Percentiles rank a stretch among this genome's conserved stretches.
phyloP scores from a whole-genome alignment of 1,140 invertebrate genomes.

The Leptopilina clavipes region DNA sequence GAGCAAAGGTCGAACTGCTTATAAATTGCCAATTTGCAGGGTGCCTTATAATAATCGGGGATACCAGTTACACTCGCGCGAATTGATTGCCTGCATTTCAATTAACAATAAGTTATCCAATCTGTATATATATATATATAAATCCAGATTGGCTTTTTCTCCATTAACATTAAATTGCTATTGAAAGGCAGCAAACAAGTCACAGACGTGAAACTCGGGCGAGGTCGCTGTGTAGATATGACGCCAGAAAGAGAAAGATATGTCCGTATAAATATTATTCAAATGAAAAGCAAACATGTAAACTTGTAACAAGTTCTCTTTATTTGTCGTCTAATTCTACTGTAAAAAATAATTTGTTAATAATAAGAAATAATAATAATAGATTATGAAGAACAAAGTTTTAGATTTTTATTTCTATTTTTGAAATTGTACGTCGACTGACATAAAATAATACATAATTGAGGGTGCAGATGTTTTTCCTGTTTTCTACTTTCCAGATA shows the following conservation, averaged over 20 bases:
- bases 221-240: background rate
- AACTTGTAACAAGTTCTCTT: too few species aligned
- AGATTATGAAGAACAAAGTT: too few species aligned
- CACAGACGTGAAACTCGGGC: constrained; percentile 21
- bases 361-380: too few species aligned
- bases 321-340: too few species aligned
- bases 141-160: background rate
- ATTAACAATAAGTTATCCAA: constrained; percentile 26
- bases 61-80: constrained; percentile 7
- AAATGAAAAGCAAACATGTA: background rate
- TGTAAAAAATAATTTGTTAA: too few species aligned
- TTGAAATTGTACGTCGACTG: too few species aligned
- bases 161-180: constrained; percentile 23
- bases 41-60: constrained; percentile 5
- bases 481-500: too few species aligned
- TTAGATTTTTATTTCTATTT: too few species aligned
- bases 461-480: too few species aligned
- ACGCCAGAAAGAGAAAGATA: background rate
- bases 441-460: too few species aligned
- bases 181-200: constrained; percentile 21
- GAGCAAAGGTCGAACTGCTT: constrained; percentile 14
- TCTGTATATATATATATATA: constrained; percentile 14
- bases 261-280: background rate
- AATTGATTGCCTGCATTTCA: constrained; percentile 16
- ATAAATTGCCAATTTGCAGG: constrained; percentile 30